These are phyloP conservation scores for Galeopsomyia nigrocyanea DNA, from an alignment of 2,888 invertebrate genomes.

Conservation along the genomic window DNA sequence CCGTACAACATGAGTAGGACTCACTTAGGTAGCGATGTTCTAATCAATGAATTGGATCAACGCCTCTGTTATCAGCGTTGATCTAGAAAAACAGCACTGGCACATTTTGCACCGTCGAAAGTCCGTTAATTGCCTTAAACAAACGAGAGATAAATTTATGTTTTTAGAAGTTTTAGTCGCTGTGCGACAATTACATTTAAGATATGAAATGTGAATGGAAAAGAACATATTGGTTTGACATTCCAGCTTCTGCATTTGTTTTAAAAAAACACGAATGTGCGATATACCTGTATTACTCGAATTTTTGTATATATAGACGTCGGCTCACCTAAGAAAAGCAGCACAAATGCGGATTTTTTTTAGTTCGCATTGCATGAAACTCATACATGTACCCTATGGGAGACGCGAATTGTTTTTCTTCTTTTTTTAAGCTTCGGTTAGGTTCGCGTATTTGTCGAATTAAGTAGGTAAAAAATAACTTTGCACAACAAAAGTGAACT, in stretches of 20 bases:
- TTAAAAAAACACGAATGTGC: slow-evolving; percentile 41
- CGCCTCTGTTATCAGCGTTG: slow-evolving; percentile 43
- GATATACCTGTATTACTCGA: slow-evolving; percentile 46
- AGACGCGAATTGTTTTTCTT: slow-evolving; percentile 36
- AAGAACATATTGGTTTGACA: slow-evolving; percentile 47
- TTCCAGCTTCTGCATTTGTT: slow-evolving; percentile 54
- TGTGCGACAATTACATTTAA: slow-evolving; percentile 47
- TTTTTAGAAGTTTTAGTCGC: slow-evolving; percentile 47
- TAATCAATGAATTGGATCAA: slow-evolving; percentile 41
- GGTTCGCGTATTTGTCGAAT: slow-evolving; percentile 39
- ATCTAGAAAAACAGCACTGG: slow-evolving; percentile 42
- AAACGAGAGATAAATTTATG: slow-evolving; percentile 48
- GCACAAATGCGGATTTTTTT: slow-evolving; percentile 48
- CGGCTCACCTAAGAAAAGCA: slow-evolving; percentile 46
- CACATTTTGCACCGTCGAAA: slow-evolving; percentile 46
- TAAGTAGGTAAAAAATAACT: slow-evolving; percentile 42
- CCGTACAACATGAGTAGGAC: slow-evolving; percentile 39
- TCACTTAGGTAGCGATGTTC: slow-evolving; percentile 48
- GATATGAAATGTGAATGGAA: slow-evolving; percentile 5
- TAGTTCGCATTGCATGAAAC: slow-evolving; percentile 46
- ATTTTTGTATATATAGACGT: slow-evolving; percentile 49
- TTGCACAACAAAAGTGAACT: slow-evolving; percentile 47
- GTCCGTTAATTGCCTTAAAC: slow-evolving; percentile 50
- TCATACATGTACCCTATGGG: slow-evolving; percentile 48
- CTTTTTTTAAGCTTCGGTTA: slow-evolving; percentile 43